Conservation (phyloP, 2,113 vertebrate genomes). For the Helogale parvula region DNA sequence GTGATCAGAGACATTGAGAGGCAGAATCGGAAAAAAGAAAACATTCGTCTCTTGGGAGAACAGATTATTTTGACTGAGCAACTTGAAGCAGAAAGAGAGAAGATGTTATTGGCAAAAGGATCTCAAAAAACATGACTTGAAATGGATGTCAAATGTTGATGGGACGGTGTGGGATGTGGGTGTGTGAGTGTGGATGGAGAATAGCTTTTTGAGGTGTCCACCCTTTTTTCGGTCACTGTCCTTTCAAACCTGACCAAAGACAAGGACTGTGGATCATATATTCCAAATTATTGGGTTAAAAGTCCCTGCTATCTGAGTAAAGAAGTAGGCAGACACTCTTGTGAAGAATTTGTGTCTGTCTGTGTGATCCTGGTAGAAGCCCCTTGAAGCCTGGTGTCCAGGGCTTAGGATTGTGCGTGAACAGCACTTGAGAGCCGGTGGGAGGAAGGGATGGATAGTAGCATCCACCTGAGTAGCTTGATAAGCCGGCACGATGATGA, state of each 20-base stretch:
- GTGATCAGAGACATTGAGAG: conserved; percentile 94
- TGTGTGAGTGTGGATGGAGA: conserved; percentile 6
- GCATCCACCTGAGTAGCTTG: conserved; percentile 86
- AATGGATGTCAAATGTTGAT: not conserved
- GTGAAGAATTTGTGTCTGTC: conserved; percentile 37
- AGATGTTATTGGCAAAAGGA: conserved; percentile 69
- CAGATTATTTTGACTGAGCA: conserved; percentile 90
- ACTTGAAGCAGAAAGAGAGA: conserved; percentile 88
- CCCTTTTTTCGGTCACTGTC: not conserved
- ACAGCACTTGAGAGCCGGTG: not conserved
- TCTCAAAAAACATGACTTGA: conserved; percentile 79
- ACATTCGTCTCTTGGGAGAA: conserved; percentile 91
- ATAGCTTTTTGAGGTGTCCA: not conserved
- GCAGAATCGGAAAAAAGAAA: conserved; percentile 91
- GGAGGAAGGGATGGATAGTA: conserved; percentile 89
- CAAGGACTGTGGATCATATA: not conserved
- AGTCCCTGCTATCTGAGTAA: not conserved
- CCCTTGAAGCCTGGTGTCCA: not conserved
- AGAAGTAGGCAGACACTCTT: not conserved
- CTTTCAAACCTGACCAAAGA: conserved; percentile 46
- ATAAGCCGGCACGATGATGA: conserved; percentile 90
- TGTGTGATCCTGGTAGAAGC: not conserved
- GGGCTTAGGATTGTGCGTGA: not conserved
- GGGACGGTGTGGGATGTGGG: not conserved
- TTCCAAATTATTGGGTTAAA: conserved; percentile 9